A percentile compares a stretch with the other conserved stretches of the same genome.
Evolutionary conservation across 2,888 invertebrate genomes (phyloP).

Genomic region (Prosapia bicincta): DNA sequence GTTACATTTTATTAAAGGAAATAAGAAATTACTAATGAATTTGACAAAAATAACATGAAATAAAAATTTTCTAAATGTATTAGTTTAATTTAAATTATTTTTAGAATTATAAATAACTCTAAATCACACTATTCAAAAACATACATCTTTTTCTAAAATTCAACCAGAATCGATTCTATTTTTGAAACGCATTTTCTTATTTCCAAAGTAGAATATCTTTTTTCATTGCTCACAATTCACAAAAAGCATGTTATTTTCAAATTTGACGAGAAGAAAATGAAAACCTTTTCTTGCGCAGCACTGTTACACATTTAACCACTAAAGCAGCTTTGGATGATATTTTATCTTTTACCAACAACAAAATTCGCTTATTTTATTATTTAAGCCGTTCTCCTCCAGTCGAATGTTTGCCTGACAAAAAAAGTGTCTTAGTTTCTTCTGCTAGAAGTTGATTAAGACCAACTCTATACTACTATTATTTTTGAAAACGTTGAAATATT

Average conservation of each 20-base stretch:
- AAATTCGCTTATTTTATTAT: background rate
- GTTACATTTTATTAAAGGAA: no score
- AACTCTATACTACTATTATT: background rate
- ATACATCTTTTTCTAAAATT: no score
- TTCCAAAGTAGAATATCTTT: no score
- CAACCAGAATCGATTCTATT: no score
- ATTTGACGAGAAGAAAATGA: background rate
- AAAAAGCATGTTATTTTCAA: constrained; percentile 31
- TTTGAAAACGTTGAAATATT: background rate
- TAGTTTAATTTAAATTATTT: no score
- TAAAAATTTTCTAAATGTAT: no score
- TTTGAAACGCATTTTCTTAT: no score
- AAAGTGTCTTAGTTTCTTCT: background rate
- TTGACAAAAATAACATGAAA: no score
- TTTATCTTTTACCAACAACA: background rate
- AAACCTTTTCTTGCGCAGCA: background rate
- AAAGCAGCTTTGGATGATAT: background rate
- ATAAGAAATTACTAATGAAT: no score
- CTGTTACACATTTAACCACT: background rate
- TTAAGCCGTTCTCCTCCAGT: background rate
- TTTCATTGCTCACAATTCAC: background rate
- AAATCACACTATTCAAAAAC: no score
- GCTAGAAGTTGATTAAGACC: background rate
- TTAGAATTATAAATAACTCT: no score
- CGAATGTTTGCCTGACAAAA: background rate